Base-by-base conservation (phyloP, 2,797 vertebrate species). In the Premnoplex brunnescens region DNA sequence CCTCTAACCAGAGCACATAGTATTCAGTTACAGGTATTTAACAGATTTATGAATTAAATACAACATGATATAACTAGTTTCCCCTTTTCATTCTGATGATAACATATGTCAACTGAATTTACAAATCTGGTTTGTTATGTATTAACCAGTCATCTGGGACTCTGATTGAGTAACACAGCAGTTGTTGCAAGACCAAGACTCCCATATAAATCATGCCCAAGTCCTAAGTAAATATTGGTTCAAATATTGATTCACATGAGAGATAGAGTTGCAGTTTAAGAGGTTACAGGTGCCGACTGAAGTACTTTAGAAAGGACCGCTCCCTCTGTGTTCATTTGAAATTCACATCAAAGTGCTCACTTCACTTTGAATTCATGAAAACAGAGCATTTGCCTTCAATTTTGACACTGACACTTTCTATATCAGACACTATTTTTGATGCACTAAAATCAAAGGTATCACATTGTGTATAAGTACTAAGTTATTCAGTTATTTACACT, bases 81-180 rank as follows among this genome's bases (percentile, higher is more conserved):
- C 37, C 71, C 34, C 30, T 77, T 93, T 91, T 54, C 37, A 34
- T 64, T 93, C 72, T 67, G 74, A 54, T 52, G 71, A 58, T 71
- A 92, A 86, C 82, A 77, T 11, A 15, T 86, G 84, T 60, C 14
- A n/a, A 41, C 68, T 82, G 72, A 83, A 88, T 90, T 79, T 93
- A 92, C 60, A 62, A 74, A 89, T 88, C 55, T 24, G n/a, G 36
- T 73, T 88, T 71, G 94, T 95, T 96, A 96, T 32, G 79, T 71
- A 95, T 97, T 97, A 97, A 97, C 96, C 64, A 90, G 92, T 73
- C 91, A 92, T 89, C 67, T 94, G 86, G 83, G 96, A 97, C 95
- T 73, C 71, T 13, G 48, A 56, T 94, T 96, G 96, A 96, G 97
- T 95, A 97, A 97, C 84, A 51, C 90, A 68, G 86, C 59, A 74